Conservation (phyloP, 1,140 invertebrate species). For the Conus ventricosus region DNA sequence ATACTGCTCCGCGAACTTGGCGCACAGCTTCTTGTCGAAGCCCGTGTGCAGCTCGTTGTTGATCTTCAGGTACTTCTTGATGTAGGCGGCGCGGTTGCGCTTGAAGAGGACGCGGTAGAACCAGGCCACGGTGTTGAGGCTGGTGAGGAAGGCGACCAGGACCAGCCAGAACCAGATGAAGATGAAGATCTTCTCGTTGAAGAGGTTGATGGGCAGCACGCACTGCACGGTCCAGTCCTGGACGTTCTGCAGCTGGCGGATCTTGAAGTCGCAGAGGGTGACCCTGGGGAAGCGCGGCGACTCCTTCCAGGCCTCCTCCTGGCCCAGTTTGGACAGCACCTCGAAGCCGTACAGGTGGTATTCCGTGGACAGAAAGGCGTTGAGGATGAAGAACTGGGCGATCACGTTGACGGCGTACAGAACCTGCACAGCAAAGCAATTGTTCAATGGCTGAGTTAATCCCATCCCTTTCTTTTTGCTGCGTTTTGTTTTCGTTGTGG, state of each 20-base stretch:
- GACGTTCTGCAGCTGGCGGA: slow-evolving; percentile 65
- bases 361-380: slow-evolving; percentile 73
- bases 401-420: slow-evolving; percentile 68
- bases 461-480: too few relatives aligned
- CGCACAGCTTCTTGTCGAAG: slow-evolving; percentile 64
- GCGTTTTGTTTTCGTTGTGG: too few relatives aligned
- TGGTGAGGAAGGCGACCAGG: slow-evolving; percentile 71
- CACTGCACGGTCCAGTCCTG: slow-evolving; percentile 74
- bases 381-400: slow-evolving; percentile 70
- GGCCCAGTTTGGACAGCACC: slow-evolving; percentile 54
- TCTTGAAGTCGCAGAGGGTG: slow-evolving; percentile 70
- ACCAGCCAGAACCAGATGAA: slow-evolving; percentile 78
- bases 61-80: slow-evolving; percentile 68
- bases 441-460: too few relatives aligned
- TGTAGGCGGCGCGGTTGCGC: slow-evolving; percentile 62
- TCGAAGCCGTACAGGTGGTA: slow-evolving; percentile 76
- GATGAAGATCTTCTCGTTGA: slow-evolving; percentile 78
- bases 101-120: slow-evolving; percentile 58
- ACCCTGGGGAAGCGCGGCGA: slow-evolving; percentile 68
- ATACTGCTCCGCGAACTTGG: slow-evolving; percentile 66
- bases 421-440: slow-evolving; percentile 29
- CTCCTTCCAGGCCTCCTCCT: slow-evolving; percentile 55
- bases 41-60: slow-evolving; percentile 54
- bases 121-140: slow-evolving; percentile 54
- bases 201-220: slow-evolving; percentile 77